Conservation (phyloP, 2,888 invertebrate genomes). For the Campaea margaritaria region DNA sequence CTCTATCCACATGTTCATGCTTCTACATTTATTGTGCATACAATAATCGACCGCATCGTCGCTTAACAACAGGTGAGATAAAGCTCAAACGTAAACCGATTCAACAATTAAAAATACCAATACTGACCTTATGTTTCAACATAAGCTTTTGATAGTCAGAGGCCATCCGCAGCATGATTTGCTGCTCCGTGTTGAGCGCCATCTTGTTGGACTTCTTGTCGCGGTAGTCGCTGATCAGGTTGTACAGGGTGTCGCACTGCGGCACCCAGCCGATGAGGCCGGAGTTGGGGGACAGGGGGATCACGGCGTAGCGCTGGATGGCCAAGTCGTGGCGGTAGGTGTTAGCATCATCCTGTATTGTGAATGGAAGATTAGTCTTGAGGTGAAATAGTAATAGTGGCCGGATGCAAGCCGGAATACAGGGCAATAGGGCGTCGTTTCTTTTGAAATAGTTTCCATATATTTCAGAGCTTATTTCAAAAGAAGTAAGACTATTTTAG, state of each 20-base stretch:
- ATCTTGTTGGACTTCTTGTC: slow-evolving; percentile 95
- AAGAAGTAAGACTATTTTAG: too few species aligned
- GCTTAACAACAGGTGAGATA: too few species aligned
- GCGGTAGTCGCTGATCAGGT: slow-evolving; percentile 97
- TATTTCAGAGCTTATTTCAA: too few species aligned
- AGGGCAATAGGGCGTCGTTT: too few species aligned
- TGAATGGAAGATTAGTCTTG: too few species aligned
- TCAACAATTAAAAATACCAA: too few species aligned
- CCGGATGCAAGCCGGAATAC: too few species aligned
- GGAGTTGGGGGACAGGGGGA: slow-evolving; percentile 98
- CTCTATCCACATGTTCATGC: too few species aligned
- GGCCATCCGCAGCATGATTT: slow-evolving; percentile 98
- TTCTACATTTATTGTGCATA: too few species aligned
- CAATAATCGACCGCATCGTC: too few species aligned
- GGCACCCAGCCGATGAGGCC: slow-evolving; percentile 99
- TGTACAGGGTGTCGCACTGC: slow-evolving; percentile 99
- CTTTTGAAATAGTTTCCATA: too few species aligned
- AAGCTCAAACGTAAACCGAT: neutral
- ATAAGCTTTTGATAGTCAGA: slow-evolving; percentile 98
- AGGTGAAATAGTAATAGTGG: too few species aligned
- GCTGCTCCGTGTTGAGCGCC: slow-evolving; percentile 97
- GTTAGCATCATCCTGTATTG: slow-evolving; percentile 92
- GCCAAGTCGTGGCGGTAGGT: slow-evolving; percentile 95
- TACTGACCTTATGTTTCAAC: slow-evolving; percentile 96
- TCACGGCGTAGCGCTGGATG: slow-evolving; percentile 96